phyloP scores from a whole-genome alignment of 2,113 vertebrate species.

The Corvus cornix region DNA sequence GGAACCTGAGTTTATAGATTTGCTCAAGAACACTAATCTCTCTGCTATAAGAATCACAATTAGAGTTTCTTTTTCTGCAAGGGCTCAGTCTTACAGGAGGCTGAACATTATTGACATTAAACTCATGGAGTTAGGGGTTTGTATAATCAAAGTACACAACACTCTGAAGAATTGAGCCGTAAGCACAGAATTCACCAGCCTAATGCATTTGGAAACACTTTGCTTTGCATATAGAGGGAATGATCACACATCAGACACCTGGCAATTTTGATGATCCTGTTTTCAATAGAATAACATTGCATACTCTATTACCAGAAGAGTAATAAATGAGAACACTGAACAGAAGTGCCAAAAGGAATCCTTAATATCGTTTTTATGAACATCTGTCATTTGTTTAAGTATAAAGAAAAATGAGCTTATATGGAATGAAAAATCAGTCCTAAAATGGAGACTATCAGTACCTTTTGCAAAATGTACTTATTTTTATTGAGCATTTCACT shows the following conservation, averaged over 20 bases:
- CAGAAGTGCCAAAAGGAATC: slow-evolving; percentile 47
- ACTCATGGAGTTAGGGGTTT: not conserved
- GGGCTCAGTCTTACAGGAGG: slow-evolving; percentile 16
- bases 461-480: slow-evolving; percentile 40
- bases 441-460: slow-evolving; percentile 9
- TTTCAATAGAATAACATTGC: slow-evolving; percentile 47
- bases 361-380: slow-evolving; percentile 1
- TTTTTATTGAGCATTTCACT: slow-evolving; percentile 42
- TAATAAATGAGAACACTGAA: slow-evolving; percentile 40
- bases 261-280: slow-evolving; percentile 36
- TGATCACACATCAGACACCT: slow-evolving; percentile 49
- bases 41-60: not conserved
- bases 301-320: slow-evolving; percentile 29
- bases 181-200: slow-evolving; percentile 11
- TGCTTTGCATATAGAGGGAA: slow-evolving; percentile 46
- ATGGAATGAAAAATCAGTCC: slow-evolving; percentile 1
- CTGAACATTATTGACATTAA: slow-evolving; percentile 35
- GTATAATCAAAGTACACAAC: slow-evolving; percentile 11
- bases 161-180: slow-evolving; percentile 2
- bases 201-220: slow-evolving; percentile 26
- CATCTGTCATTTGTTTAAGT: slow-evolving; percentile 58
- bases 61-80: slow-evolving; percentile 3
- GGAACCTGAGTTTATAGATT: not conserved
- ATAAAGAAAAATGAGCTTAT: slow-evolving; percentile 22
- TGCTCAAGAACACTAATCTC: not conserved